Conservation (phyloP, 2,888 invertebrate genomes). For the Cheilosia variabilis region DNA sequence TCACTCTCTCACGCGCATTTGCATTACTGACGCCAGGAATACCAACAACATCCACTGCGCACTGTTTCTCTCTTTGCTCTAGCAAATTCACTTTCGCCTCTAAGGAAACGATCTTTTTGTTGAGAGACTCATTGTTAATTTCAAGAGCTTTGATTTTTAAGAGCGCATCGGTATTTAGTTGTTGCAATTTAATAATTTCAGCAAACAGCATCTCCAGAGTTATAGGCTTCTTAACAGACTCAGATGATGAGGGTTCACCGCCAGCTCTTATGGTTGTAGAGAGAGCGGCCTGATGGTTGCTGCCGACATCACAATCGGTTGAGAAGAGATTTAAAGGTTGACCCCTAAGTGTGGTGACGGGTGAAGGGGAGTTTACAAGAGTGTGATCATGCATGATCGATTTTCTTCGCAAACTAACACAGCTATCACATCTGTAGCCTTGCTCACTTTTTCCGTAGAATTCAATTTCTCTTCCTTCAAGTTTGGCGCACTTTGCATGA, state of each 20-base stretch:
- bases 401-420: constrained; percentile 8
- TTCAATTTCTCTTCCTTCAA: constrained; percentile 15
- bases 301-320: not conserved
- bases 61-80: constrained; percentile 28
- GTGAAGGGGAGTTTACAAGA: not conserved
- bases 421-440: constrained; percentile 24
- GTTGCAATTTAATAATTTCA: constrained; percentile 23
- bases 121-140: not conserved
- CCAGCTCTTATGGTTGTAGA: not conserved
- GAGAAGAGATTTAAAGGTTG: not conserved
- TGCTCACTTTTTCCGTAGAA: constrained; percentile 23
- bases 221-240: not conserved
- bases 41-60: constrained; percentile 23
- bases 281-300: not conserved
- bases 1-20: constrained; percentile 12
- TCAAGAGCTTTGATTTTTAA: constrained; percentile 29
- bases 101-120: not conserved
- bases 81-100: constrained; percentile 9
- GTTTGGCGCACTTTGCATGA: constrained; percentile 29
- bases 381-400: not conserved
- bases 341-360: not conserved
- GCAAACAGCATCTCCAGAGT: constrained; percentile 29
- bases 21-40: constrained; percentile 12
- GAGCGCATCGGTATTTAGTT: constrained; percentile 21
- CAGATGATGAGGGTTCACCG: constrained; percentile 6